Evolutionary conservation across 2,113 vertebrate genomes (phyloP).

Genomic region (Coptodon rendalli): DNA sequence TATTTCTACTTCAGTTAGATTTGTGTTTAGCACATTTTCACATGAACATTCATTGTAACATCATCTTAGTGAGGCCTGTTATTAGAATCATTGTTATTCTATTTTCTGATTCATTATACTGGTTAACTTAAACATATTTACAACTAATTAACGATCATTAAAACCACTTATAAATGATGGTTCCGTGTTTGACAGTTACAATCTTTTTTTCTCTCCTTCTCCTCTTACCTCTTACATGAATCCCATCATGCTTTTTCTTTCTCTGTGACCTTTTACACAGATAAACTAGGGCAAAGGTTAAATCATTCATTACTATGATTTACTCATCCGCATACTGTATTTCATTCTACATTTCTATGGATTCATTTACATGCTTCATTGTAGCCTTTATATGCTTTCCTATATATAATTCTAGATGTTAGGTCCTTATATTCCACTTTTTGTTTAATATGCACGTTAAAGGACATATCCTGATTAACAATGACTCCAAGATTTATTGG

Average conservation of each 20-base stretch:
- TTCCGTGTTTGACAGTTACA: fast-evolving
- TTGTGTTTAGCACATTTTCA: neutral
- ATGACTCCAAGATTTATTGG: neutral
- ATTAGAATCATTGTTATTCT: neutral
- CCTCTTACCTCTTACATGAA: neutral
- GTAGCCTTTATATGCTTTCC: neutral
- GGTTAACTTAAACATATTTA: neutral
- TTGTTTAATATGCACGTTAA: fast-evolving
- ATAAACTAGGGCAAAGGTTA: neutral
- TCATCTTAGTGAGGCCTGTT: neutral
- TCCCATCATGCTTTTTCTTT: neutral
- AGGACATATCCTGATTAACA: neutral
- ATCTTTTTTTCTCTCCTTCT: neutral
- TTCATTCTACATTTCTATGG: neutral
- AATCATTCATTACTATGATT: neutral
- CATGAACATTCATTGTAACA: neutral
- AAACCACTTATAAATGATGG: neutral
- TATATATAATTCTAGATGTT: fast-evolving
- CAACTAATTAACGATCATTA: neutral
- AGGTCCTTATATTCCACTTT: neutral
- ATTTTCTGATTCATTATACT: neutral
- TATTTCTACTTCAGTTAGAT: neutral
- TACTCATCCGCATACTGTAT: neutral
- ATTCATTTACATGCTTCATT: neutral
- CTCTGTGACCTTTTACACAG: neutral